A percentile compares a stretch with the other conserved stretches of the same genome.
These are phyloP conservation scores for Leptodactylus fallax DNA, from an alignment of 2,797 vertebrate species.

Conservation along the genomic window DNA sequence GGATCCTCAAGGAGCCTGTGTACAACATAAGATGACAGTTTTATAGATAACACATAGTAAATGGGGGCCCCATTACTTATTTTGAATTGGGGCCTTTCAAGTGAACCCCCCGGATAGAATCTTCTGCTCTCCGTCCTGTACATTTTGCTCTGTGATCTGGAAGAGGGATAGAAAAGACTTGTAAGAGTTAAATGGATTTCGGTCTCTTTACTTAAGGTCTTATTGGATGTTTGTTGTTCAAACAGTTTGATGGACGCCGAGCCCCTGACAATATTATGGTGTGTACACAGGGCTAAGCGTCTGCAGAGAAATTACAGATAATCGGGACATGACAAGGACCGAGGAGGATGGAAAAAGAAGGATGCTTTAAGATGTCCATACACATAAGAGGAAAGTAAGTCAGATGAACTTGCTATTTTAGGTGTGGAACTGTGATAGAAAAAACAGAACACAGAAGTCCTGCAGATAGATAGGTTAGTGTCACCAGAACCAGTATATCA, in stretches of 20 bases:
- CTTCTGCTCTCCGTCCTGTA: no score
- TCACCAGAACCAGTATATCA: no score
- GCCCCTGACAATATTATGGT: not conserved
- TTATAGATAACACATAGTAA: no score
- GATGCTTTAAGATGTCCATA: not conserved
- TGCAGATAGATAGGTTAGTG: no score
- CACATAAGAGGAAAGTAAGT: not conserved
- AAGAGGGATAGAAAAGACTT: not conserved
- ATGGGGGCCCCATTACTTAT: no score
- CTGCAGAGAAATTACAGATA: not conserved
- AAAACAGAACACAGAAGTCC: no score
- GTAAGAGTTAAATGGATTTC: not conserved
- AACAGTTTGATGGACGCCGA: not conserved
- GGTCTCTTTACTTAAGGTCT: not conserved
- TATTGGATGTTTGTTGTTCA: conserved; percentile 8
- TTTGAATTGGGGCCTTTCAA: no score
- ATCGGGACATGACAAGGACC: not conserved
- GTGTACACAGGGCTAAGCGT: not conserved
- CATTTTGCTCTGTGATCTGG: not conserved
- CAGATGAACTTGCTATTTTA: no score
- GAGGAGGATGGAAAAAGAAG: not conserved
- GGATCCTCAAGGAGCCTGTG: no score
- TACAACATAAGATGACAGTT: no score
- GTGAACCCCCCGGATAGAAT: no score
- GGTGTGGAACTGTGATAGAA: no score